These are phyloP conservation scores for Odontamblyopus lacepedii DNA, from an alignment of 2,797 vertebrate genomes.

Conservation along the genomic window DNA sequence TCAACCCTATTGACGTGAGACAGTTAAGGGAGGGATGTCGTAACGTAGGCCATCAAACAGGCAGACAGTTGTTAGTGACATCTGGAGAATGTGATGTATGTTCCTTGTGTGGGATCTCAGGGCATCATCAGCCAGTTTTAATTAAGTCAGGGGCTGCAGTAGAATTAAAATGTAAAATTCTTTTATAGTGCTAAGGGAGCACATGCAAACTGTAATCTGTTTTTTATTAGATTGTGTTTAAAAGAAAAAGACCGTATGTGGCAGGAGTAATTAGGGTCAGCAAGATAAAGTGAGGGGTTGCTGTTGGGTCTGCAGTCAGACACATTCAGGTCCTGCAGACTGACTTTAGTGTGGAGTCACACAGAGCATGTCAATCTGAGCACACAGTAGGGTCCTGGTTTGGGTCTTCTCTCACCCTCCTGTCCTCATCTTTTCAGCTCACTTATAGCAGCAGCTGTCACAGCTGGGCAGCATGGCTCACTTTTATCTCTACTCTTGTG, in stretches of 20 bases:
- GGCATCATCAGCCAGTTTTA: slow-evolving; percentile 72
- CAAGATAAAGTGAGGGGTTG: slow-evolving; percentile 35
- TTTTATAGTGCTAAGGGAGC: not conserved
- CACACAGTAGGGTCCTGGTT: slow-evolving; percentile 18
- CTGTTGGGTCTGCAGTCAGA: not conserved
- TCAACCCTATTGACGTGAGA: slow-evolving; percentile 67
- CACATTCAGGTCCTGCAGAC: slow-evolving; percentile 19
- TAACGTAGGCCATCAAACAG: slow-evolving; percentile 73
- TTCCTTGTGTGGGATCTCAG: slow-evolving; percentile 53
- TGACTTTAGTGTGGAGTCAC: slow-evolving; percentile 23
- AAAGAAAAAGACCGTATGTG: slow-evolving; percentile 13
- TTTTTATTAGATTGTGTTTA: slow-evolving; percentile 11
- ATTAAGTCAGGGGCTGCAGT: slow-evolving; percentile 55
- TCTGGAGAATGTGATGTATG: slow-evolving; percentile 71
- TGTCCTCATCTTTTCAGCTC: slow-evolving; percentile 9
- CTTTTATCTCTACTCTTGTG: slow-evolving; percentile 42
- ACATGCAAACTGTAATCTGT: slow-evolving; percentile 5
- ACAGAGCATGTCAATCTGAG: slow-evolving; percentile 28
- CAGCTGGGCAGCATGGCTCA: slow-evolving; percentile 21
- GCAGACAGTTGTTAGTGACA: slow-evolving; percentile 76
- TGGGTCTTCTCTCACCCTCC: slow-evolving; percentile 15
- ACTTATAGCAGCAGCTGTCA: slow-evolving; percentile 22
- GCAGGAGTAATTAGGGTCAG: slow-evolving; percentile 31
- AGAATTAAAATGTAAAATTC: slow-evolving; percentile 4
- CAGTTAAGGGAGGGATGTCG: slow-evolving; percentile 62